phyloP scores from a whole-genome alignment of 1,140 invertebrate genomes.

The Eurytemora carolleeae region DNA sequence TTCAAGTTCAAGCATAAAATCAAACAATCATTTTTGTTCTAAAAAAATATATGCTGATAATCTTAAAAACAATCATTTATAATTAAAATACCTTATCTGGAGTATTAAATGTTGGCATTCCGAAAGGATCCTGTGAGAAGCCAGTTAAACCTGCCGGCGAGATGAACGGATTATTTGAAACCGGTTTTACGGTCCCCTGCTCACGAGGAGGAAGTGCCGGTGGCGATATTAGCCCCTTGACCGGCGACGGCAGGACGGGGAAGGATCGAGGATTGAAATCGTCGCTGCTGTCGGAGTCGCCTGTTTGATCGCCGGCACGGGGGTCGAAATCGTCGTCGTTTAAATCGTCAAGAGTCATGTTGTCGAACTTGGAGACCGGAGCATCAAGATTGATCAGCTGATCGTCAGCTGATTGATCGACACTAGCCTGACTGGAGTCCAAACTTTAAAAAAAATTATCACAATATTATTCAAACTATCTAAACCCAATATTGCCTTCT shows the following conservation, averaged over 20 bases:
- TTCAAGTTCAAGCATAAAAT: too few relatives aligned
- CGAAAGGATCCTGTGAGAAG: background rate
- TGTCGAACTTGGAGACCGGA: constrained; percentile 9
- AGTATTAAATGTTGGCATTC: background rate
- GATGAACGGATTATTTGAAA: background rate
- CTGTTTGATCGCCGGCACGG: constrained; percentile 1
- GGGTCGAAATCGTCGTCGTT: constrained; percentile 14
- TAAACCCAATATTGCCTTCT: background rate
- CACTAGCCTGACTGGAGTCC: background rate
- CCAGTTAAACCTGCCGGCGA: background rate
- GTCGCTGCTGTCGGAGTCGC: background rate
- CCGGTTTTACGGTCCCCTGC: background rate
- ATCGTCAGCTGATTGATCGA: background rate
- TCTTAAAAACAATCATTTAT: too few relatives aligned
- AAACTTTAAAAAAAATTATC: background rate
- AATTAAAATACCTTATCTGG: background rate
- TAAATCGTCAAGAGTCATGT: constrained; percentile 3
- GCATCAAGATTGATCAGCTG: constrained; percentile 3
- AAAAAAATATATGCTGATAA: too few relatives aligned
- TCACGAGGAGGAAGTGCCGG: background rate
- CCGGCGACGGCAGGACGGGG: background rate
- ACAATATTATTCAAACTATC: too few relatives aligned
- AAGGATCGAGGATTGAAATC: background rate
- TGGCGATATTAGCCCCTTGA: background rate
- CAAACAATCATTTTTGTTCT: too few relatives aligned